A percentile compares a stretch with the other conserved stretches of the same genome.
Conservation (phyloP, 2,797 vertebrate genomes). For the Oophaga sylvatica region DNA sequence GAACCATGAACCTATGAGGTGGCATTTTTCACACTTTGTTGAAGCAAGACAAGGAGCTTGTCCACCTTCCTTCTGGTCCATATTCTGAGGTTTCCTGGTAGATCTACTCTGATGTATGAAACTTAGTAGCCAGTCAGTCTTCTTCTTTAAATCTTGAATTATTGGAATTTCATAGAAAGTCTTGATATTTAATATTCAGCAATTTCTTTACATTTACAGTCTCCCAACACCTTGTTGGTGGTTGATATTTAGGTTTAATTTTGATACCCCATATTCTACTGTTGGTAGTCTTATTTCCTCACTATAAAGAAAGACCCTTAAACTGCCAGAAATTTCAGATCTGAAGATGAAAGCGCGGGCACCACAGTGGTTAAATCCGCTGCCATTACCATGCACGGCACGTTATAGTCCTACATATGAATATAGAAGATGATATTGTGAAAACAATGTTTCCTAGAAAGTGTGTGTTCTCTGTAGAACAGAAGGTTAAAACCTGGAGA, state of each 20-base stretch:
- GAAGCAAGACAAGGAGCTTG: too few species aligned
- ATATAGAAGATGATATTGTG: not conserved
- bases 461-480: not conserved
- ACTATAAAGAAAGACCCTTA: not conserved
- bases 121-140: not conserved
- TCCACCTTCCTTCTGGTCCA: not conserved
- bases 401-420: not conserved
- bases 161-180: too few species aligned
- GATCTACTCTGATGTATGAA: not conserved
- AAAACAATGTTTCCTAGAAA: conserved; percentile 32
- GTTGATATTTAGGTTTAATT: not conserved
- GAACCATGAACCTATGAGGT: too few species aligned
- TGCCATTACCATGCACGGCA: not conserved
- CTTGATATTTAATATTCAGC: too few species aligned
- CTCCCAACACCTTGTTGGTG: not conserved
- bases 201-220: not conserved
- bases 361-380: not conserved
- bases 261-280: not conserved
- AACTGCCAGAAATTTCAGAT: not conserved
- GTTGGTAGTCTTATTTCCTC: not conserved
- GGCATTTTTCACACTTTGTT: too few species aligned
- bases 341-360: not conserved
- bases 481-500: not conserved
- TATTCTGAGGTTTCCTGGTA: not conserved
- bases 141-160: not conserved